A percentile compares a stretch with the other conserved stretches of the same genome.
phyloP scores from a whole-genome alignment of 2,888 invertebrate genomes.

The Dasysyrphus albostriatus region DNA sequence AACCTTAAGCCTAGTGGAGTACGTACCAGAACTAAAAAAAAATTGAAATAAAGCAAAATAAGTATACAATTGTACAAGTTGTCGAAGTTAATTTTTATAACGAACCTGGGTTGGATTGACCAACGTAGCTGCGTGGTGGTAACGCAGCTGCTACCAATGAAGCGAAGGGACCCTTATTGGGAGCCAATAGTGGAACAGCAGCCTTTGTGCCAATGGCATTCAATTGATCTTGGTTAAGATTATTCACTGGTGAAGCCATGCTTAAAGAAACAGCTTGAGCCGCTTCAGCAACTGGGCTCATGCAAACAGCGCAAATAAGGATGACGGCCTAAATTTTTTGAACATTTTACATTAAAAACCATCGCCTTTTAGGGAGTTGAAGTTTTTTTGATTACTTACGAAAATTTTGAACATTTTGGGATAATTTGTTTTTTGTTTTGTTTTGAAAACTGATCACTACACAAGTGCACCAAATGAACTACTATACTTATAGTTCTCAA shows the following conservation, averaged over 20 bases:
- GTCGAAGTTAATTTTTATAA: conserved; percentile 46
- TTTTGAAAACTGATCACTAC: conserved; percentile 34
- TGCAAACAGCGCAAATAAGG: conserved; percentile 59
- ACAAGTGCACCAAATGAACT: conserved; percentile 52
- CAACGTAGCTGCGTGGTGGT: conserved; percentile 81
- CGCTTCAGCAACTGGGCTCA: conserved; percentile 30
- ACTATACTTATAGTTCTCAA: conserved; percentile 47
- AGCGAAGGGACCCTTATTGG: conserved; percentile 79
- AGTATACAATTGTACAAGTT: conserved; percentile 6
- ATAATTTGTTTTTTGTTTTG: conserved; percentile 8
- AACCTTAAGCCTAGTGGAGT: neutral
- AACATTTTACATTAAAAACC: conserved; percentile 15
- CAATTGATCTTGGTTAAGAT: conserved; percentile 77
- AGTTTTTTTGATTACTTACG: conserved; percentile 41
- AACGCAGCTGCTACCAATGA: conserved; percentile 80
- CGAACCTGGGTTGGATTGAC: conserved; percentile 81
- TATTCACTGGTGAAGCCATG: conserved; percentile 78
- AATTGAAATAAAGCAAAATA: conserved; percentile 17
- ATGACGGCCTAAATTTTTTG: conserved; percentile 34
- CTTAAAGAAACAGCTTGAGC: conserved; percentile 78
- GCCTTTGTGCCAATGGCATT: too few relatives aligned
- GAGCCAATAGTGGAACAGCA: conserved; percentile 79
- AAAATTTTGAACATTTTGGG: conserved; percentile 60
- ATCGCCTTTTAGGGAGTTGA: neutral
- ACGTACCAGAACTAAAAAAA: conserved; percentile 52